Evolutionary conservation across 2,888 invertebrate genomes (phyloP), one percentile per base, ranked within the genome.

Genomic region (Neuroscelio doddi): DNA sequence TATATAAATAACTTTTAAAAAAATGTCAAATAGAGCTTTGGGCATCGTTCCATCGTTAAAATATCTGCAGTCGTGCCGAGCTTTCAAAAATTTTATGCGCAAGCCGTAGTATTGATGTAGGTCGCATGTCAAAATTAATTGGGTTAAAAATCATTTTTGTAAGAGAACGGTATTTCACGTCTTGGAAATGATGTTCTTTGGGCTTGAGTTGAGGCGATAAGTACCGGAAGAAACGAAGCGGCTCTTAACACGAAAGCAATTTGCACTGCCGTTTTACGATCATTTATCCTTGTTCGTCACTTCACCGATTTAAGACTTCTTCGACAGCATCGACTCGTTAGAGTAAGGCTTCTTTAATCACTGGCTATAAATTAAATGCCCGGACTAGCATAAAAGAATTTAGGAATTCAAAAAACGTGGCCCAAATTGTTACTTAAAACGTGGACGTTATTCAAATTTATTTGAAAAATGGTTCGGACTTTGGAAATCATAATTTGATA

Each of bases 201-300:
- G 27, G 32, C 27, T 44, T 15, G 26, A 26, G 24, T 16, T 16
- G 15, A 44, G 17, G 44, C 16, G 36, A 53, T 44, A 53, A 53
- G 36, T 53, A 53, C 52, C 52, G 52, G 52, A 53, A 53, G 52
- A 27, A 38, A 24, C 26, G 27, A 16, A 32, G 42, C 41, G 30
- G 30, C 42, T 42, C 14, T 12, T 32, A 36, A 44, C 52, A 53
- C 34, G 52, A 53, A 44, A 53, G 52, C 44, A 53, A 45, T 53
- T 53, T 53, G 44, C 26, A 36, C 52, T 34, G 52, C 42, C 16
- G 34, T 44, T 52, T 52, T 52, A 52, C 38, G 52, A 52, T 44
- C 52, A 26, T 52, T 52, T 44, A 52, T 52, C 52, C 42, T 10
- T 27, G 42, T 52, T 44, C 26, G 52, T 15, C 52, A 44, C 42